phyloP scores from a whole-genome alignment of 2,113 vertebrate species.

The Cephalopholis sonnerati region DNA sequence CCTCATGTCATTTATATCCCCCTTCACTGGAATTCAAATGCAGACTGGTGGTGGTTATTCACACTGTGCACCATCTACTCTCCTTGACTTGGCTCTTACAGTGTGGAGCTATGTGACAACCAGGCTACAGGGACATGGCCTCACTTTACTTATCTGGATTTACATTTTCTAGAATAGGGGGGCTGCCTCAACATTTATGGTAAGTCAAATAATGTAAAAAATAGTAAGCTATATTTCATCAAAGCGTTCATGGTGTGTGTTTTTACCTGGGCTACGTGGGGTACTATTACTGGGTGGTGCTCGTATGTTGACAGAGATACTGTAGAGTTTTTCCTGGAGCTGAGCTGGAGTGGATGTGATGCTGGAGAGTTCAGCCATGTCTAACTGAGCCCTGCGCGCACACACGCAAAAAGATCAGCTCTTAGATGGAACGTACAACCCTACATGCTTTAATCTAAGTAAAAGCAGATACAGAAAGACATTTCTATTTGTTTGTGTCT shows the following conservation, averaged over 20 bases:
- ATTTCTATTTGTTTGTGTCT: too few species aligned
- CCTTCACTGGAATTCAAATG: background rate
- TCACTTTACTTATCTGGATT: background rate
- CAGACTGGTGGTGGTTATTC: too few species aligned
- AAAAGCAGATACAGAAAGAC: too few species aligned
- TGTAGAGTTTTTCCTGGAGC: constrained; percentile 33
- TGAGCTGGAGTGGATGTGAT: constrained; percentile 66
- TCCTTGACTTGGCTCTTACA: background rate
- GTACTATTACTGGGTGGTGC: constrained; percentile 68
- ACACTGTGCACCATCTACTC: background rate
- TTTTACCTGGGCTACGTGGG: constrained; percentile 52
- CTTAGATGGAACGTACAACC: too few species aligned
- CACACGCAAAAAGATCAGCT: too few species aligned
- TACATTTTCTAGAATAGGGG: background rate
- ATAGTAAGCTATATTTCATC: background rate
- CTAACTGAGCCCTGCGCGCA: constrained; percentile 20
- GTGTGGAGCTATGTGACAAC: background rate
- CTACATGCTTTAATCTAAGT: too few species aligned
- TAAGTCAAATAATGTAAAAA: background rate
- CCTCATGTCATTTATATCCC: background rate
- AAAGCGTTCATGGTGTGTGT: background rate
- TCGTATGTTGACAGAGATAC: background rate
- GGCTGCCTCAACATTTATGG: background rate
- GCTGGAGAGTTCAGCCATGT: constrained; percentile 72
- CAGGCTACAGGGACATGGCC: background rate